phyloP scores from a whole-genome alignment of 2,888 invertebrate species.

The Tetragnatha montana region DNA sequence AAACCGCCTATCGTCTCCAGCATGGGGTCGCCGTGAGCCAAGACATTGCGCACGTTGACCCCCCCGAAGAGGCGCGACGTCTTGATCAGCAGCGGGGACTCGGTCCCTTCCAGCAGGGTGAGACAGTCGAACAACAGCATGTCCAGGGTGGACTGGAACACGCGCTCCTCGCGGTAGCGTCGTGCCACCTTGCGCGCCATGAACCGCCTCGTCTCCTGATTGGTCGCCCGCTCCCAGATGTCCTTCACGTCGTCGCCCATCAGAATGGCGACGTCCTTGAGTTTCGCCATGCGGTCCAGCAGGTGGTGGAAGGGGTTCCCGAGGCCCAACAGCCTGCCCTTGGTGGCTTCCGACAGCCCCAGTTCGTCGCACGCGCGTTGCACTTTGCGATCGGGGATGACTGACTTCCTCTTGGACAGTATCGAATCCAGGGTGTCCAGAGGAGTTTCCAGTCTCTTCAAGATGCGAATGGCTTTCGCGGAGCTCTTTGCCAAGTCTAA shows the following conservation, averaged over 20 bases:
- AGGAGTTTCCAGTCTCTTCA: neutral
- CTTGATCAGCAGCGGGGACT: constrained; percentile 4
- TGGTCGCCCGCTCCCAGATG: constrained; percentile 13
- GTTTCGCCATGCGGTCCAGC: neutral
- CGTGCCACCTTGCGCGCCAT: neutral
- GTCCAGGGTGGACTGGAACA: constrained; percentile 23
- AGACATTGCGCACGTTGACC: constrained; percentile 18
- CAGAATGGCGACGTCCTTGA: neutral
- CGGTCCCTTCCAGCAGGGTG: neutral
- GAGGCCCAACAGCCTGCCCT: neutral
- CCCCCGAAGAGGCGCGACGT: constrained; percentile 16
- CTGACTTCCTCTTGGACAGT: constrained; percentile 17
- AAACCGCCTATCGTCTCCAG: constrained; percentile 19
- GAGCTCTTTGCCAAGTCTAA: neutral
- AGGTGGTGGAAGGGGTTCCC: constrained; percentile 1
- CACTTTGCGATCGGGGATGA: too few relatives aligned
- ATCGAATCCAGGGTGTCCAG: neutral
- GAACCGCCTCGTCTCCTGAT: neutral
- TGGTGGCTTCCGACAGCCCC: constrained; percentile 4
- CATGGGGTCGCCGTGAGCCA: constrained; percentile 31
- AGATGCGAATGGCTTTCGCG: neutral
- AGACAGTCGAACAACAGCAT: constrained; percentile 45
- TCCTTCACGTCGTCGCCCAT: neutral
- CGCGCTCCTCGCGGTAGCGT: constrained; percentile 1
- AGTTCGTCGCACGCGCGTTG: neutral